Evolutionary conservation across 1,140 invertebrate genomes (phyloP), one percentile per base, ranked within the genome.

Genomic region (Cyrtorhinus lividipennis): DNA sequence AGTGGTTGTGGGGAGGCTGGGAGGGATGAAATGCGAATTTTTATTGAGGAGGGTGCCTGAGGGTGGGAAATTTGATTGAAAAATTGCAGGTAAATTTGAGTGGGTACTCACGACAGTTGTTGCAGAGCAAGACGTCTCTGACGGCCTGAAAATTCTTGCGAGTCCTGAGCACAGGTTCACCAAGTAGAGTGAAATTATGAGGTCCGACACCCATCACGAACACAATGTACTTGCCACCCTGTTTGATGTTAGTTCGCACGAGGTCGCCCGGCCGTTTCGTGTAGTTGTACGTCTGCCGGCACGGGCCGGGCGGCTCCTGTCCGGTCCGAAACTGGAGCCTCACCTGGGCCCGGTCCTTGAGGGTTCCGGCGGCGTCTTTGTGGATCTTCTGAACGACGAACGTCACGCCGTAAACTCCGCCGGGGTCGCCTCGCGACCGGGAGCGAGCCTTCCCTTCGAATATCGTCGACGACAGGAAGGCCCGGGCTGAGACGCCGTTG

Each of bases 361-460:
- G 72, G 63, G 18, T 76, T 75, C 48, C 74, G 68, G 66, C 80
- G 77, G 62, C 45, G 67, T 80, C 80, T 70, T 83, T 83, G 70
- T 79, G 80, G 59, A 83, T 78, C 27, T 78, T 74, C 66, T 78
- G 77, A 57, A 84, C 81, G 68, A 82, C 80, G 72, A 84, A 83
- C 15, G 82, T 83, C 63, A 81, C 81, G 53, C 79, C 79, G 72
- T 83, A 83, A 68, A 78, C 79, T 18, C 75, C 76, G 53, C 73
- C 75, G 26, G 76, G 72, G 26, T 77, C 77, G 22, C 78, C 74
- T 62, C 76, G 71, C 24, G 78, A 75, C 76, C 79, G 78, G 27
- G 82, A 83, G 18, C 79, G 76, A 20, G 78, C 80, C 68, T 82
- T 82, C 24, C 81, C 82, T 72, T 79, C 79, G 71, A 83, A 83